A percentile compares a stretch with the other conserved stretches of the same genome.
phyloP scores from a whole-genome alignment of 1,140 invertebrate species.

The Cherax quadricarinatus region DNA sequence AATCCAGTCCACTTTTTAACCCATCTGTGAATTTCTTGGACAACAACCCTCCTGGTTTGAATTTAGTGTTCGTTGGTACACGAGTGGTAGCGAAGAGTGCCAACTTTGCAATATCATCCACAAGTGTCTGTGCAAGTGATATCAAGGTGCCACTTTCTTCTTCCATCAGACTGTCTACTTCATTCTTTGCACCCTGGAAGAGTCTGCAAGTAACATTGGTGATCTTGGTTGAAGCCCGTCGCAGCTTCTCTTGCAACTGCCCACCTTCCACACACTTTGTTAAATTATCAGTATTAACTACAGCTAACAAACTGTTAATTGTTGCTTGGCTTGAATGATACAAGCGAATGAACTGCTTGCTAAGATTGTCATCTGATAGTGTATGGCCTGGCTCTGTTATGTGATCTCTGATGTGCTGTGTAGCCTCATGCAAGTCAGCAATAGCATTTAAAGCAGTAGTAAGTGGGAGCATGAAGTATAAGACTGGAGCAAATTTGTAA shows the following conservation, averaged over 20 bases:
- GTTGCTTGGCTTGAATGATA: constrained; percentile 23
- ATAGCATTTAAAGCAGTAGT: constrained; percentile 31
- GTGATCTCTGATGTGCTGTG: constrained; percentile 50
- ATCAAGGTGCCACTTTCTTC: constrained; percentile 30
- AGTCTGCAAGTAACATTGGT: constrained; percentile 29
- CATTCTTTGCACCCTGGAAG: constrained; percentile 60
- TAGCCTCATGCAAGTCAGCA: constrained; percentile 5
- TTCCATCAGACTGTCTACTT: constrained; percentile 57
- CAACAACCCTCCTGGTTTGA: constrained; percentile 26
- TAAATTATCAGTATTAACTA: not conserved
- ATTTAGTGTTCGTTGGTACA: constrained; percentile 19
- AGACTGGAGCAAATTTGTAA: not conserved
- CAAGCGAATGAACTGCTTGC: constrained; percentile 27
- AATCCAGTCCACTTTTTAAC: too few relatives aligned
- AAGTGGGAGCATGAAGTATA: not conserved
- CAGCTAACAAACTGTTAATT: not conserved
- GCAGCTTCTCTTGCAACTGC: constrained; percentile 40
- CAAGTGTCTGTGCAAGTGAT: not conserved
- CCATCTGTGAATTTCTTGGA: constrained; percentile 32
- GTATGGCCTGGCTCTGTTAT: constrained; percentile 41
- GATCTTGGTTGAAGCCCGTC: not conserved
- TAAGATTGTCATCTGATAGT: constrained; percentile 36
- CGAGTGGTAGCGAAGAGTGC: not conserved
- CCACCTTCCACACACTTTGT: not conserved
- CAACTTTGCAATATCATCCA: constrained; percentile 35